Evolutionary conservation across 2,113 vertebrate species (phyloP).

Genomic region (Epinephelus cyanopodus): DNA sequence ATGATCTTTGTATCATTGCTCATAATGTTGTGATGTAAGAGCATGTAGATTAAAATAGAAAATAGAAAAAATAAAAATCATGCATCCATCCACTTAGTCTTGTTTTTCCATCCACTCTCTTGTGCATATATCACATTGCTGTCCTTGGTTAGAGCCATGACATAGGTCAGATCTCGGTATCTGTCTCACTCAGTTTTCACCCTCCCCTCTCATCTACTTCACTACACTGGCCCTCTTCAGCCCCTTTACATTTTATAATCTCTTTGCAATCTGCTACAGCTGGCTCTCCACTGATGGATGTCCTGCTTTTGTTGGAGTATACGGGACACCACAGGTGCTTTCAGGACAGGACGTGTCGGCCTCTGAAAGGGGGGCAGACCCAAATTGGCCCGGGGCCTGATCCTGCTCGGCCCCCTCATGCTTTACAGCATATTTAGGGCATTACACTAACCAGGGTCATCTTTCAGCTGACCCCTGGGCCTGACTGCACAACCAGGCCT

Average conservation of each 20-base stretch:
- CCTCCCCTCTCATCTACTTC: background rate
- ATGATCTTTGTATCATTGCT: background rate
- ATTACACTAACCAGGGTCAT: slow-evolving; percentile 64
- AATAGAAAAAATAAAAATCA: slow-evolving; percentile 2
- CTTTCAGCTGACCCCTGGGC: slow-evolving; percentile 56
- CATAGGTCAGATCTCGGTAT: background rate
- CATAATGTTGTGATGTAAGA: background rate
- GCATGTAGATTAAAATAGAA: background rate
- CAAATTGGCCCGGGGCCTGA: slow-evolving; percentile 23
- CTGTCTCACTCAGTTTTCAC: background rate
- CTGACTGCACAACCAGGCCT: slow-evolving; percentile 19
- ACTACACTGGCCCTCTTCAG: slow-evolving; percentile 27
- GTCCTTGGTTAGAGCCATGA: slow-evolving; percentile 31
- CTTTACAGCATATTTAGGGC: slow-evolving; percentile 58
- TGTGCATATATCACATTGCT: slow-evolving; percentile 22
- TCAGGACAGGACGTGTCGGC: slow-evolving; percentile 16
- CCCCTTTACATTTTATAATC: slow-evolving; percentile 49
- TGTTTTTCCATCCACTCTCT: slow-evolving; percentile 2
- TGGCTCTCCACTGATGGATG: slow-evolving; percentile 66
- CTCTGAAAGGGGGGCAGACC: background rate
- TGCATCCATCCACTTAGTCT: slow-evolving; percentile 12
- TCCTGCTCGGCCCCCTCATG: slow-evolving; percentile 17
- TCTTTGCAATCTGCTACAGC: slow-evolving; percentile 57
- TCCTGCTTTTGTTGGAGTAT: slow-evolving; percentile 23
- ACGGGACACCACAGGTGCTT: slow-evolving; percentile 28